Evolutionary conservation across 2,888 invertebrate genomes (phyloP), one percentile per base, ranked within the genome.

Genomic region (Argynnis bischoffii): DNA sequence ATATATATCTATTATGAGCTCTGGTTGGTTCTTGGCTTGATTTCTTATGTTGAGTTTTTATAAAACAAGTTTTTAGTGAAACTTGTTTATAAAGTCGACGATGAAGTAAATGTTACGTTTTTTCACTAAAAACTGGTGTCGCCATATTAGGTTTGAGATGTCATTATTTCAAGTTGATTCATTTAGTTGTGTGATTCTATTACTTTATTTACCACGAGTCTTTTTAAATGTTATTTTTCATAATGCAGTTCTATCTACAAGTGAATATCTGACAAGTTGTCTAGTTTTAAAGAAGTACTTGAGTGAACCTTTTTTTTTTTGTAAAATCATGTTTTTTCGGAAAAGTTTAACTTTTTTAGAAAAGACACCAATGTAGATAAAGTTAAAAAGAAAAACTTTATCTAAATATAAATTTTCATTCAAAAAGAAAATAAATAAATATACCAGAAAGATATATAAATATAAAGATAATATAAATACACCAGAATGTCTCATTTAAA

Each of bases 31-130:
- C n/a, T 35, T 3, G 21, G 31, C 56, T 56, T 26, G 46, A 18
- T 50, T 61, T 66, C 35, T 61, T 59, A 21, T 18, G 53, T 60
- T 26, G 41, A 66, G 59, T 60, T 66, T 61, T 66, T 66, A 66
- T 55, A 21, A 31, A 60, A 61, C 41, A 6, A 55, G 55, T 60
- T 66, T 60, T 55, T 48, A 57, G 53, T 53, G 13, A 21, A 55
- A 54, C 61, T 47, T 16, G 66, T 66, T 66, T 66, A 56, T 56
- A 55, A 61, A 47, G 41, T 66, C 16, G 21, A 55, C 59, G 46
- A 53, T 65, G 57, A 66, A 54, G 66, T 60, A 66, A 66, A 60
- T 66, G 21, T 15, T n/a, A 50, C 21, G 16, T 54, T 46, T 50
- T 54, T 18, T 15, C 13, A 54, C 18, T 54, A 60, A 66, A 35